Base-by-base conservation (phyloP, 2,113 vertebrate species). In the Nycticorax nycticorax region DNA sequence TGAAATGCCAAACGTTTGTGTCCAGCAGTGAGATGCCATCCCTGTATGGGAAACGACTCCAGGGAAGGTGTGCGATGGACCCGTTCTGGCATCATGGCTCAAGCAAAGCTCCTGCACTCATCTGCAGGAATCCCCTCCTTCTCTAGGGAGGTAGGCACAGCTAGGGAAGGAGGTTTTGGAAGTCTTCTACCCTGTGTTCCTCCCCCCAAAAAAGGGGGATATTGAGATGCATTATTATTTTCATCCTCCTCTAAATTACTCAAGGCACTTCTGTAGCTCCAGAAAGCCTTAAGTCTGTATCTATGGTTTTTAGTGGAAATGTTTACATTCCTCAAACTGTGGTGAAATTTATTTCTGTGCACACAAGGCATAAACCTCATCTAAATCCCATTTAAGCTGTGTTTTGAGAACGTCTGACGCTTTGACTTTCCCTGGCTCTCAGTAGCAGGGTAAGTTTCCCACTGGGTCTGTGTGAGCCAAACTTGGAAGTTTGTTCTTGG, bases 41-140 rank as follows among this genome's bases (percentile, higher is more conserved):
- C 2, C 66, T 2, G 50, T 3, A 0, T 10, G 43, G 50, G 43
- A n/a, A n/a, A 7, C 3, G 71, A 4, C 15, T 5, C 30, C 71
- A 48, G 53, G 73, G 69, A 55, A n/a, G 69, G 28, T 10, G 56
- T 0, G 3, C 63, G 75, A 15, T 8, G 52, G 59, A 14, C 13
- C 72, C 9, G 2, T 18, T 24, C 45, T 39, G 45, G 39, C 47
- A 2, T 24, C 4, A 4, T 3, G 48, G 85, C 74, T 64, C 16
- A 20, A 81, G 81, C 32, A 35, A 9, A 48, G 32, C 21, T 89
- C 19, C 68, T 8, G 1, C 4, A 0, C 21, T 28, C 3, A 1
- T 52, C 83, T 27, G 71, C 0, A 24, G 47, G 62, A 39, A 53
- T 39, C 22, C 27, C 10, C 4, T 53, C 73, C 68, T 71, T 47